phyloP scores from a whole-genome alignment of 2,888 invertebrate species.

The Adelphocoris suturalis region DNA sequence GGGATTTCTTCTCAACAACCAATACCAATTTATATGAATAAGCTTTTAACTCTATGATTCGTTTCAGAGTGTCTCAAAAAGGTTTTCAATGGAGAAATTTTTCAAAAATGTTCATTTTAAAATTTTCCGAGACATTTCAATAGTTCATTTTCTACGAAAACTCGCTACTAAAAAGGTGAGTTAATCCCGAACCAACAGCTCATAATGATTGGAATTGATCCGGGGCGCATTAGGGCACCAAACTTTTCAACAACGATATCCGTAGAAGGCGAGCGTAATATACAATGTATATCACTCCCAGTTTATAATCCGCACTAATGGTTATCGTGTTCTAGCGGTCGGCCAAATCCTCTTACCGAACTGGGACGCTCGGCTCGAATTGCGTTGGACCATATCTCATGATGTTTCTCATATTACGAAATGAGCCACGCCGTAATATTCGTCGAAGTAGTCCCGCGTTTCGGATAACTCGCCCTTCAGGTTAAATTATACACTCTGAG shows the following conservation, averaged over 20 bases:
- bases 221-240: not conserved
- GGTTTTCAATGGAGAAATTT: too few relatives aligned
- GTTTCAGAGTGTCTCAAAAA: too few relatives aligned
- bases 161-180: too few relatives aligned
- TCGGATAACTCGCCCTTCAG: not conserved
- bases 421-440: not conserved
- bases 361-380: not conserved
- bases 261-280: not conserved
- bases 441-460: not conserved
- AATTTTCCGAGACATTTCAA: too few relatives aligned
- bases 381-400: not conserved
- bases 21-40: too few relatives aligned
- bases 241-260: not conserved
- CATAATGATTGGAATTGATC: not conserved
- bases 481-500: not conserved
- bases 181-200: not conserved
- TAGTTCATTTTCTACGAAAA: too few relatives aligned
- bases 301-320: conserved; percentile 49
- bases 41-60: too few relatives aligned
- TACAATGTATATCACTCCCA: not conserved
- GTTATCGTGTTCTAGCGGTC: conserved; percentile 32
- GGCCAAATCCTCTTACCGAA: conserved; percentile 42
- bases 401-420: conserved; percentile 34
- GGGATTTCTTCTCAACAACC: too few relatives aligned
- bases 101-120: too few relatives aligned